Conservation (phyloP, 2,113 vertebrate species). For the Naja naja region DNA sequence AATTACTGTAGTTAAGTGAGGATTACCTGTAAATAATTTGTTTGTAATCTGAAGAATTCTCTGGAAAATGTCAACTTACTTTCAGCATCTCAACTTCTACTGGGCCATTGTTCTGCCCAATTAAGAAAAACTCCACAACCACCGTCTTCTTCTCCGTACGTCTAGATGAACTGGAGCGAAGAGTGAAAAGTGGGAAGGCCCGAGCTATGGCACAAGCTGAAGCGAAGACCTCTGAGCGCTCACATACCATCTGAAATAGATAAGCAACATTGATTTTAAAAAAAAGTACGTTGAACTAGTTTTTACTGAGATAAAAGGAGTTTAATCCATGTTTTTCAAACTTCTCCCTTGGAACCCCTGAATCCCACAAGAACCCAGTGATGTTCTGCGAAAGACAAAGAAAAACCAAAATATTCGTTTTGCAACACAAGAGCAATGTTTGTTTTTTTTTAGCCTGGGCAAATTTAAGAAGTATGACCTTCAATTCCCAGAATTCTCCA, state of each 20-base stretch:
- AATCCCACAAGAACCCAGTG: background rate
- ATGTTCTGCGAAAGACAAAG: background rate
- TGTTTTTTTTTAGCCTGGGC: background rate
- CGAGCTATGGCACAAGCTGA: constrained; percentile 89
- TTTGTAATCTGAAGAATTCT: background rate
- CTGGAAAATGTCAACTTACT: constrained; percentile 63
- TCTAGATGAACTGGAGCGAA: constrained; percentile 80
- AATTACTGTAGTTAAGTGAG: background rate
- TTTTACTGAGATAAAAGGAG: background rate
- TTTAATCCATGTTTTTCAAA: background rate
- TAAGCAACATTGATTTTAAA: background rate
- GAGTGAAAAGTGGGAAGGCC: constrained; percentile 91
- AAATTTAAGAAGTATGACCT: background rate
- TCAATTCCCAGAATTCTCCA: background rate
- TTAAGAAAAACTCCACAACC: constrained; percentile 84
- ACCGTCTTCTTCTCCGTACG: constrained; percentile 84
- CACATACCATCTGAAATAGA: constrained; percentile 89
- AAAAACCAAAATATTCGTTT: background rate
- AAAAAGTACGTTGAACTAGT: background rate
- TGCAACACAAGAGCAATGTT: background rate
- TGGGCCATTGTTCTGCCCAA: constrained; percentile 82
- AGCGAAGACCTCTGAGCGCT: constrained; percentile 86
- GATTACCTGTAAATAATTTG: background rate
- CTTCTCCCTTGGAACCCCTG: background rate
- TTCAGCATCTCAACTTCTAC: constrained; percentile 80